Evolutionary conservation across 2,888 invertebrate species (phyloP), one percentile per base, ranked within the genome.

Genomic region (Leucozona laternaria): DNA sequence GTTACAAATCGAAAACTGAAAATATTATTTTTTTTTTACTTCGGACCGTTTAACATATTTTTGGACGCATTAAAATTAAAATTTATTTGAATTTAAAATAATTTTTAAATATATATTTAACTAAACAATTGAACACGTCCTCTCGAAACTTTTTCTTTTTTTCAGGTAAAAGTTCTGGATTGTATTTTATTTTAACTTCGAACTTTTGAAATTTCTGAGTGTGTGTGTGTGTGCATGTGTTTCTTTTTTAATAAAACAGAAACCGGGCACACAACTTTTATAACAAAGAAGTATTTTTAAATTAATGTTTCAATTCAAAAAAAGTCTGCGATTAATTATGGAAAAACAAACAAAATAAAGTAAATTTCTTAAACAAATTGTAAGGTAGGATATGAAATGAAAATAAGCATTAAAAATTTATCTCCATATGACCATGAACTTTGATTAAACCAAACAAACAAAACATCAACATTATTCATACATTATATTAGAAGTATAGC

Each of bases 361-460:
- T 50, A 20, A 48, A 6, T 50, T 25, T 25, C 25, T 22, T 25
- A 50, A 25, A 11, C 6, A 13, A 50, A 22, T 25, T 25, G 6
- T 25, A 22, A 22, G 15, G 2, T 7, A 15, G 0, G 13, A 25
- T 6, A 10, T 20, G 2, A 25, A 53, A 53, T 53, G 15, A 25
- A 53, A 53, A 53, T 25, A 53, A 8, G 25, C 8, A 3, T 2
- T 25, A 7, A 25, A 53, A 15, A 15, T n/a, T n/a, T 7, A 53
- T 25, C 25, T n/a, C n/a, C n/a, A n/a, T n/a, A 25, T 25, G 53
- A 53, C 53, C 53, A 53, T 53, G 53, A 53, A 53, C 53, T 25
- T 53, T 53, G 20, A 37, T 37, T 37, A 37, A 34, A 31, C 22
- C 20, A 60, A 60, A 37, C 15, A 37, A 37, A 22, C 8, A 60